phyloP scores from a whole-genome alignment of 2,888 invertebrate species.

The Platycnemis pennipes region DNA sequence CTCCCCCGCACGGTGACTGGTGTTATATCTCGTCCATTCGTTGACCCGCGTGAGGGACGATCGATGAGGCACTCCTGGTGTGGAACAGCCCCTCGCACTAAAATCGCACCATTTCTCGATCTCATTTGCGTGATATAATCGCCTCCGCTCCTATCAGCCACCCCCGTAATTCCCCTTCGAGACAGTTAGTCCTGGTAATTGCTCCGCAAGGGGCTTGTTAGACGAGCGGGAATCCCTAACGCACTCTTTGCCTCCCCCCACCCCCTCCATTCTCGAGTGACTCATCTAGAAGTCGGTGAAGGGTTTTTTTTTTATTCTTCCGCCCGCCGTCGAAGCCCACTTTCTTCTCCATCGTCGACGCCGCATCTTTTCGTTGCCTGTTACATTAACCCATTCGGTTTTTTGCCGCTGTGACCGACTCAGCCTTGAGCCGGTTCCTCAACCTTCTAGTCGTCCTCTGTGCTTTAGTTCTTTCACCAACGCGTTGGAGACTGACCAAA shows the following conservation, averaged over 20 bases:
- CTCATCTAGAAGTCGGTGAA: neutral
- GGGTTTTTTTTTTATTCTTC: neutral
- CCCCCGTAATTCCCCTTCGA: neutral
- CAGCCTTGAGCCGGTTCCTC: constrained; percentile 19
- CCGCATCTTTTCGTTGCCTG: neutral
- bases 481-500: neutral
- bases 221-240: neutral
- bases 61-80: neutral
- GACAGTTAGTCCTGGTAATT: neutral
- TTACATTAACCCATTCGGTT: neutral
- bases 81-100: neutral
- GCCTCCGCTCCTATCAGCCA: no score
- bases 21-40: neutral
- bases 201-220: neutral
- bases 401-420: neutral
- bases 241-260: no score
- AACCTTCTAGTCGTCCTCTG: neutral
- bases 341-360: neutral
- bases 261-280: neutral
- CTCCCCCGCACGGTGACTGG: neutral
- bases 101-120: no score
- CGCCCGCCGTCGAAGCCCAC: neutral
- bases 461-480: neutral
- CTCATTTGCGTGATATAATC: no score
- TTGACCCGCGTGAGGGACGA: neutral